These are phyloP conservation scores for Sorex fumeus DNA, from an alignment of 2,113 vertebrate genomes.

Conservation along the genomic window DNA sequence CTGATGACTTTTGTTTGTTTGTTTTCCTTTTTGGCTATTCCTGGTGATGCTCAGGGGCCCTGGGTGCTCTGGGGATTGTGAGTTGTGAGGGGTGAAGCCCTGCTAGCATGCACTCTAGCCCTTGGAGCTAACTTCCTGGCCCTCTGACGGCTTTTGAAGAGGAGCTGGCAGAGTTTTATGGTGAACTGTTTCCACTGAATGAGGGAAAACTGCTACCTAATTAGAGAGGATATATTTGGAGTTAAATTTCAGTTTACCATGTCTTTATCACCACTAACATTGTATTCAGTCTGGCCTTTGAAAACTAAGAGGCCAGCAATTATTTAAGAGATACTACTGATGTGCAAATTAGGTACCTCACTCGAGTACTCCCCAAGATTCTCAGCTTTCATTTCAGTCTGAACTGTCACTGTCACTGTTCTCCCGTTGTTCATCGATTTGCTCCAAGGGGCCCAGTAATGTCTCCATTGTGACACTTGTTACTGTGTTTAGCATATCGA, in stretches of 20 bases:
- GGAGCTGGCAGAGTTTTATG: background rate
- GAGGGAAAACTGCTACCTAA: background rate
- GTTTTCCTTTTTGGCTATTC: too few relatives aligned
- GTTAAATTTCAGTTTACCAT: slow-evolving; percentile 20
- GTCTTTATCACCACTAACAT: background rate
- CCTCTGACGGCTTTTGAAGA: slow-evolving; percentile 6
- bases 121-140: too few relatives aligned
- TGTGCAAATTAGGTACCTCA: background rate
- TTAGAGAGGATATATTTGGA: background rate
- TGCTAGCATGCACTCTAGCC: background rate
- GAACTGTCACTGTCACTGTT: too few relatives aligned
- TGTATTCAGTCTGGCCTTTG: background rate
- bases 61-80: too few relatives aligned
- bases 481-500: too few relatives aligned
- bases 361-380: background rate
- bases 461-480: too few relatives aligned
- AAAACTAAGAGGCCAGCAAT: background rate
- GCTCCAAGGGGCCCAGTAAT: too few relatives aligned
- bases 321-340: background rate
- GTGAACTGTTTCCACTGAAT: background rate
- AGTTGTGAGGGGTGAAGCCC: too few relatives aligned
- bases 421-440: too few relatives aligned
- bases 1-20: too few relatives aligned
- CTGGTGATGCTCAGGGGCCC: too few relatives aligned
- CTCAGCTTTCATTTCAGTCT: background rate